These are phyloP conservation scores for Diachasmimorpha longicaudata DNA, from an alignment of 1,140 invertebrate genomes.

Conservation along the genomic window DNA sequence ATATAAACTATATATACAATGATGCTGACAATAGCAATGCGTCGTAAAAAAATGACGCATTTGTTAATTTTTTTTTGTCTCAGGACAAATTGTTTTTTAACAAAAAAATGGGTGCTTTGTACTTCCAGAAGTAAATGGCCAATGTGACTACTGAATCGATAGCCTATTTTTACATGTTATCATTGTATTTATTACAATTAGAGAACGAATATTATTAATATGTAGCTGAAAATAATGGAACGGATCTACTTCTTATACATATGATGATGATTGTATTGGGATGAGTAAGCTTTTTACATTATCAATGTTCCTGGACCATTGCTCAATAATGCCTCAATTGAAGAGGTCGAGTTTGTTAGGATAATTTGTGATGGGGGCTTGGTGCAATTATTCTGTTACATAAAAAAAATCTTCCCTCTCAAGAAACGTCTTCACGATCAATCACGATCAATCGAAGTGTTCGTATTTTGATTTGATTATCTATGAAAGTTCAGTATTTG, in stretches of 20 bases:
- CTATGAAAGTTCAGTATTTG: background rate
- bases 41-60: too few species aligned
- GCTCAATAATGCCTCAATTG: background rate
- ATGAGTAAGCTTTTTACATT: background rate
- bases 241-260: background rate
- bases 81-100: too few species aligned
- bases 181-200: background rate
- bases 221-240: background rate
- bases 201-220: background rate
- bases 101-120: background rate
- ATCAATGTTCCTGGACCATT: background rate
- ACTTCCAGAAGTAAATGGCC: background rate
- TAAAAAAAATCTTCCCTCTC: background rate
- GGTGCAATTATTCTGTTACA: background rate
- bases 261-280: background rate
- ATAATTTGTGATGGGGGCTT: background rate
- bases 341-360: background rate
- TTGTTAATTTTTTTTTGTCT: too few species aligned
- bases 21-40: too few species aligned
- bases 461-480: background rate
- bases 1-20: too few species aligned
- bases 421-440: background rate
- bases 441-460: background rate
- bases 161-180: background rate
- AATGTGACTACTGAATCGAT: background rate